phyloP scores from a whole-genome alignment of 2,113 vertebrate species.

The Rhynchopsitta pachyrhyncha region DNA sequence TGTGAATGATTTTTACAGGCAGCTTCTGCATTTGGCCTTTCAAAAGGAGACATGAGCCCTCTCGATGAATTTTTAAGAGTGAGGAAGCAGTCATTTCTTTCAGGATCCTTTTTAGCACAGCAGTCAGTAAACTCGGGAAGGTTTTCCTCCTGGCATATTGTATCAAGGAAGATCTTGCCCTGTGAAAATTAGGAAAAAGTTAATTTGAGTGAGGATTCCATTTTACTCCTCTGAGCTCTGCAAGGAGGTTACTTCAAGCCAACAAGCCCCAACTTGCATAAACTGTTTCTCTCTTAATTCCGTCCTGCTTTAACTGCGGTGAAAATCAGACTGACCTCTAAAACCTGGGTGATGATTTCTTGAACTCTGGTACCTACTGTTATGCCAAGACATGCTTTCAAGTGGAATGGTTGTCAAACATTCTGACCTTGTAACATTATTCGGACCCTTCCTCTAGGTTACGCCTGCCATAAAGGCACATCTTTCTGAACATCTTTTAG shows the following conservation, averaged over 20 bases:
- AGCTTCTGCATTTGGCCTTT: not conserved
- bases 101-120: slow-evolving; percentile 39
- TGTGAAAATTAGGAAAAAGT: not conserved
- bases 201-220: not conserved
- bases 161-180: slow-evolving; percentile 51
- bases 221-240: not conserved
- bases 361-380: not conserved
- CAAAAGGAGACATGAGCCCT: not conserved
- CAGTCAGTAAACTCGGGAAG: slow-evolving; percentile 21
- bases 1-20: slow-evolving; percentile 54
- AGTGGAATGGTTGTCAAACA: not conserved
- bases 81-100: slow-evolving; percentile 55
- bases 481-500: not conserved
- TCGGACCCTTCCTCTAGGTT: no score
- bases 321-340: not conserved
- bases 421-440: no score
- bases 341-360: not conserved
- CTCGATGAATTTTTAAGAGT: not conserved
- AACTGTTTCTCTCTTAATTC: not conserved
- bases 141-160: slow-evolving; percentile 58
- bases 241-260: not conserved
- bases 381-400: not conserved
- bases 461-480: not conserved
- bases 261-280: not conserved
- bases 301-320: not conserved